Base-by-base conservation (phyloP, 1,140 invertebrate genomes). In the Apolygus lucorum region DNA sequence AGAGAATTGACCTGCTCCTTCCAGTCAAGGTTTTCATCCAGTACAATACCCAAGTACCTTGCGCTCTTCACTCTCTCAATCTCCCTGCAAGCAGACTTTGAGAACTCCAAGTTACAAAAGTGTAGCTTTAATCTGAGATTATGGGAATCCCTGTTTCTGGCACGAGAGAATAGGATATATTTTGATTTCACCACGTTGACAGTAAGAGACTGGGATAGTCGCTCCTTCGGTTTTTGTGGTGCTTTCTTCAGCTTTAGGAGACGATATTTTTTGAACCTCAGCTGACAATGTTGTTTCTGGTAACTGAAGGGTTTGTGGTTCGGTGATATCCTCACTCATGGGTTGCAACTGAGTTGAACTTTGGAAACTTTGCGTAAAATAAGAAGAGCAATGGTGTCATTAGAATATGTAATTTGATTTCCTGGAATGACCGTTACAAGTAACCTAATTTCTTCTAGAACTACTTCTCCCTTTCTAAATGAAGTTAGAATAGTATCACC, bases 381-480 rank as follows among this genome's bases (percentile, higher is more conserved):
- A 64, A 2, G 68, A 1, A 67, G 70, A n/a, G 52, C 26, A 21
- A 70, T 68, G 22, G 63, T 69, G 2, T 28, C 24, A n/a, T 49
- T 34, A 62, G 70, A 63, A 27, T 2, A 67, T 8, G 52, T 63
- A 4, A 54, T 1, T 14, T 29, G n/a, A 13, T 70, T 63, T 69
- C 73, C 68, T 42, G 78, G 76, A 28, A 74, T 71, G 42, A 75
- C 72, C 34, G 85, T 84, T 1, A 87, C 87, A 25, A 86, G 76
- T 72, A 84, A 86, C 24, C 82, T 84, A 11, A 88, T 78, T 74
- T 88, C 85, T 49, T 85, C 85, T 24, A 84, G 83, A 1, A 88
- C 82, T 0, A 89, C 86, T 77, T 89, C 85, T 68, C 88, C 82
- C 0, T 87, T 87, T 78, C 85, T 87, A 0, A 91, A 79, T 0